Conservation (phyloP, 2,888 invertebrate species). For the Agrotis clavis region DNA sequence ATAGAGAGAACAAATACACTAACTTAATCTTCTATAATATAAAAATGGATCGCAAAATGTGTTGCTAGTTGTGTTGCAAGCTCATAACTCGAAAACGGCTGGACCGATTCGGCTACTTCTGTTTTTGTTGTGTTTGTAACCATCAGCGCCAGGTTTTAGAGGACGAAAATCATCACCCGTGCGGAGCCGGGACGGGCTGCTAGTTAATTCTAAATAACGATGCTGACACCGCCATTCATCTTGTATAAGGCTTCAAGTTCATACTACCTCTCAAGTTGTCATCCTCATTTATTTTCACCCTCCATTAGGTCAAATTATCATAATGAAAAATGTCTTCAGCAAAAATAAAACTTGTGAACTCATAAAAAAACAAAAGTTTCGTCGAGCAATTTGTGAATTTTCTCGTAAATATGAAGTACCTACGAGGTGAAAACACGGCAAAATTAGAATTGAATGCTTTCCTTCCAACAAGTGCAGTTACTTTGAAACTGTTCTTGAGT, state of each 20-base stretch:
- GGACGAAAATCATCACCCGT: too few species aligned
- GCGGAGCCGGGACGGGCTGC: too few species aligned
- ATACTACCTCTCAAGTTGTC: slow-evolving; percentile 7
- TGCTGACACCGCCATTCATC: neutral
- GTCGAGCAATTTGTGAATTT: slow-evolving; percentile 62
- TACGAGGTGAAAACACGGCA: slow-evolving; percentile 62
- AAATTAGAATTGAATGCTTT: slow-evolving; percentile 69
- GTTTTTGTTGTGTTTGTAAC: too few species aligned
- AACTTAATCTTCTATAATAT: too few species aligned
- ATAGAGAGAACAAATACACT: neutral
- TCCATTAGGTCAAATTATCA: slow-evolving; percentile 52
- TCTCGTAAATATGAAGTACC: slow-evolving; percentile 64
- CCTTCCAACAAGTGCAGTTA: slow-evolving; percentile 55
- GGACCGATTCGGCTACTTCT: too few species aligned
- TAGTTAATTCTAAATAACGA: slow-evolving; percentile 9
- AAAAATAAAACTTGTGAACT: slow-evolving; percentile 54
- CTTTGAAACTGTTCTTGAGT: slow-evolving; percentile 57
- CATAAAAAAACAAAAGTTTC: slow-evolving; percentile 63
- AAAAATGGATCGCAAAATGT: too few species aligned
- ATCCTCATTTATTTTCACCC: slow-evolving; percentile 19
- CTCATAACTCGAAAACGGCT: too few species aligned
- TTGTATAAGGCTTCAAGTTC: neutral
- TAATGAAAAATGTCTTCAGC: slow-evolving; percentile 58
- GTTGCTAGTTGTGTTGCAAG: too few species aligned
- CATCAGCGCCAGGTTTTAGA: too few species aligned